A percentile compares a stretch with the other conserved stretches of the same genome.
These are phyloP conservation scores for Galemys pyrenaicus DNA, from an alignment of 2,113 vertebrate genomes.

Conservation along the genomic window DNA sequence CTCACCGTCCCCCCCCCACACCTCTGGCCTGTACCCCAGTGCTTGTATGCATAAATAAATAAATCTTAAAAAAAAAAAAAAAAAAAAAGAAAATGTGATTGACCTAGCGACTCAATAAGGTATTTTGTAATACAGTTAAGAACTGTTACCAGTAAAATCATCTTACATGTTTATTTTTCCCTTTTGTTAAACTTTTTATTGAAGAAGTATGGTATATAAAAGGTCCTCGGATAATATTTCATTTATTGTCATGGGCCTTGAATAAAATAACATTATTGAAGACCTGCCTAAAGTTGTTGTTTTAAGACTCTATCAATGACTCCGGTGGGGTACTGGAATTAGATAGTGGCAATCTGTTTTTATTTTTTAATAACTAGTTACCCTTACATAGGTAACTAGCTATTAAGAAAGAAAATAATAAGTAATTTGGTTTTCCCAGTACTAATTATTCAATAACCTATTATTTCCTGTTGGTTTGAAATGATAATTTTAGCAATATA, in stretches of 20 bases:
- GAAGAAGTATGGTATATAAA: not conserved
- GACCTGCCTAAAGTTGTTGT: no score
- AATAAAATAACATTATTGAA: no score
- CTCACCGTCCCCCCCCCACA: no score
- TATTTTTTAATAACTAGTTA: not conserved
- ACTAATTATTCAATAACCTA: not conserved
- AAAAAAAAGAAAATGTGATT: slow-evolving; percentile 47
- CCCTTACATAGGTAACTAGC: no score
- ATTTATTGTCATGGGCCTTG: no score
- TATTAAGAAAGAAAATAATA: not conserved
- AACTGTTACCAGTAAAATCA: slow-evolving; percentile 36
- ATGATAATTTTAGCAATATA: not conserved
- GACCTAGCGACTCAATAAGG: not conserved
- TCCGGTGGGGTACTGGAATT: no score
- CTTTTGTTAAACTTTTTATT: not conserved
- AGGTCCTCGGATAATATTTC: not conserved
- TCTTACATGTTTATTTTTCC: not conserved
- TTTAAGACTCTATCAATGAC: no score
- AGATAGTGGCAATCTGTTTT: not conserved
- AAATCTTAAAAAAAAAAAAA: no score
- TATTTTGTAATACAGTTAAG: slow-evolving; percentile 18
- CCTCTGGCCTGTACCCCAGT: no score
- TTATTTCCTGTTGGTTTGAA: slow-evolving; percentile 29
- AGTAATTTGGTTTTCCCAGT: not conserved
- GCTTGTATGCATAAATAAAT: no score